These are phyloP conservation scores for Centropyge bicolor DNA, from an alignment of 2,797 vertebrate species.

Conservation along the genomic window DNA sequence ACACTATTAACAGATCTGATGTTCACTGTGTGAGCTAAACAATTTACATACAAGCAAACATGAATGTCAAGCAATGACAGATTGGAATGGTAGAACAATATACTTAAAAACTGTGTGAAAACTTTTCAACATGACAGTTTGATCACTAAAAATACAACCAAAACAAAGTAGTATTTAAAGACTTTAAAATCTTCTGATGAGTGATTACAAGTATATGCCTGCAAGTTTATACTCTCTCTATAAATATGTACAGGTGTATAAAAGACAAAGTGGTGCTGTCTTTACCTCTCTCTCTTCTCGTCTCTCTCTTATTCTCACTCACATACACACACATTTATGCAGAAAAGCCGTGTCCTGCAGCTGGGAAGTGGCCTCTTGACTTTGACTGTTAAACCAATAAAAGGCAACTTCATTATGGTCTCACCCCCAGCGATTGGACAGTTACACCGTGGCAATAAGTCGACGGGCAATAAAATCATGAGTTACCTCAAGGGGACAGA, in stretches of 20 bases:
- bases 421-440: constrained; percentile 71
- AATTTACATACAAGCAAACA: not conserved
- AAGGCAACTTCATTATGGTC: constrained; percentile 76
- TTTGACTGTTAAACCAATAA: constrained; percentile 78
- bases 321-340: constrained; percentile 22
- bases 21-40: not conserved
- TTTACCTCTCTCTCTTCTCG: not conserved
- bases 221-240: not conserved
- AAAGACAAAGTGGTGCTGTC: constrained; percentile 26
- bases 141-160: not conserved
- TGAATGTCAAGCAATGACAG: not conserved
- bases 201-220: constrained; percentile 5
- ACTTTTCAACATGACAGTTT: not conserved
- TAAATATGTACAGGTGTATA: constrained; percentile 29
- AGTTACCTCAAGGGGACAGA: constrained; percentile 69
- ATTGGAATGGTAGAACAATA: not conserved
- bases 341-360: constrained; percentile 46
- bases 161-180: not conserved
- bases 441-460: constrained; percentile 75
- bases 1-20: not conserved
- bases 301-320: not conserved
- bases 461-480: constrained; percentile 76
- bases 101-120: not conserved
- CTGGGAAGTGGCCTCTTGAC: constrained; percentile 69
- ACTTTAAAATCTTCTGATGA: constrained; percentile 1